Evolutionary conservation across 2,113 vertebrate species (phyloP).

Genomic region (Spizaetus ornatus): DNA sequence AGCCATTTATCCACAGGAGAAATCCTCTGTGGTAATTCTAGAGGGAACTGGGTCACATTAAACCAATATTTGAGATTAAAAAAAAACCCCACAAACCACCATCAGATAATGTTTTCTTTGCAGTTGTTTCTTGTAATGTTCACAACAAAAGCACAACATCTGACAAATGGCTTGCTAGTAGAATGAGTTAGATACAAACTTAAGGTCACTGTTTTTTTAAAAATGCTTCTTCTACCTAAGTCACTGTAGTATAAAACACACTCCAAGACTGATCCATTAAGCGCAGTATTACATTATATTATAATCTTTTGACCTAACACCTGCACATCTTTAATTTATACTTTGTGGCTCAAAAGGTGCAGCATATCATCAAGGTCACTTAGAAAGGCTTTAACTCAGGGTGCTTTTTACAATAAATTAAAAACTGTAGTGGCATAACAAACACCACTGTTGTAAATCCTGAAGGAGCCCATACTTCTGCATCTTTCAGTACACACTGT

Average conservation of each 20-base stretch:
- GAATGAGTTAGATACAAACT: slow-evolving; percentile 1
- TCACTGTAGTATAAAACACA: background rate
- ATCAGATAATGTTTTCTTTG: background rate
- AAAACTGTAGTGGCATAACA: background rate
- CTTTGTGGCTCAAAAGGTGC: background rate
- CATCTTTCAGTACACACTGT: background rate
- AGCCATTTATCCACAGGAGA: background rate
- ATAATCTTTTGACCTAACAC: background rate
- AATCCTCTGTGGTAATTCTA: slow-evolving; percentile 5
- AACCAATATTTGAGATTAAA: background rate
- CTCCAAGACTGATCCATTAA: background rate
- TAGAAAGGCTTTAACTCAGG: background rate
- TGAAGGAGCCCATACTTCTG: background rate
- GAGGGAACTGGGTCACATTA: background rate
- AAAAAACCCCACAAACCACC: background rate
- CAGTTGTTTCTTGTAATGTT: background rate
- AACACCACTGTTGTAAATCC: background rate
- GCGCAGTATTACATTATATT: background rate
- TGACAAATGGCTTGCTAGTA: background rate
- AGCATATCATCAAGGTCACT: background rate
- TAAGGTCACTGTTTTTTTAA: background rate
- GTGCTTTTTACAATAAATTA: background rate
- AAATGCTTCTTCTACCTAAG: background rate
- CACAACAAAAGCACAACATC: background rate
- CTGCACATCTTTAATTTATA: background rate